phyloP scores from a whole-genome alignment of 2,113 vertebrate species.

The Chloroceryle aenea region DNA sequence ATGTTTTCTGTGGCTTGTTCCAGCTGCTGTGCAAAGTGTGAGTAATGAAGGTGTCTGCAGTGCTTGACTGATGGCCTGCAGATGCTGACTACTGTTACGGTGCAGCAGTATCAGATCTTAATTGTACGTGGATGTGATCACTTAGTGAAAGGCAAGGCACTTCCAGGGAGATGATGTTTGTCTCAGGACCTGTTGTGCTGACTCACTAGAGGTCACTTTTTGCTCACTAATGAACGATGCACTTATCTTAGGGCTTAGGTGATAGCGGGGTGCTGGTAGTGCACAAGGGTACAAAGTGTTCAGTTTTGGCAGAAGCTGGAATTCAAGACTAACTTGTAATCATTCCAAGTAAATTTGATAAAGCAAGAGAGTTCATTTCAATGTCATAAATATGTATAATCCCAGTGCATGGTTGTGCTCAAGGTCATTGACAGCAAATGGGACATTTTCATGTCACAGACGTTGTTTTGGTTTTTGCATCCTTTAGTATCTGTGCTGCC shows the following conservation, averaged over 20 bases:
- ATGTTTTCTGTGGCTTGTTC: neutral
- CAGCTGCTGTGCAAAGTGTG: neutral
- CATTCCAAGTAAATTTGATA: neutral
- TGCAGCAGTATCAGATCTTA: neutral
- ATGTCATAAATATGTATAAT: neutral
- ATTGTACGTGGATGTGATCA: neutral
- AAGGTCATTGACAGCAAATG: neutral
- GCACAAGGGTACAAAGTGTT: neutral
- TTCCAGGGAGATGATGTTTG: neutral
- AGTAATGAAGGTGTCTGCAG: neutral
- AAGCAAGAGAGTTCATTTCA: neutral
- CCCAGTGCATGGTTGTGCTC: neutral
- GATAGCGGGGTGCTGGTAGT: neutral
- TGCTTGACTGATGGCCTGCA: neutral
- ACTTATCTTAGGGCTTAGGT: neutral
- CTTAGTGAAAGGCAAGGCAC: neutral
- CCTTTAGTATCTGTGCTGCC: neutral
- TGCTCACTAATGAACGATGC: neutral
- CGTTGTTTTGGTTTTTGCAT: neutral
- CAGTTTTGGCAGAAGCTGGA: neutral
- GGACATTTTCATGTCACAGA: neutral
- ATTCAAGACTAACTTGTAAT: neutral
- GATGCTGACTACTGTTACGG: neutral
- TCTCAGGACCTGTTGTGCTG: neutral
- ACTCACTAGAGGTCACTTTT: constrained; percentile 19